phyloP scores from a whole-genome alignment of 2,797 vertebrate genomes.

The Dallia pectoralis region DNA sequence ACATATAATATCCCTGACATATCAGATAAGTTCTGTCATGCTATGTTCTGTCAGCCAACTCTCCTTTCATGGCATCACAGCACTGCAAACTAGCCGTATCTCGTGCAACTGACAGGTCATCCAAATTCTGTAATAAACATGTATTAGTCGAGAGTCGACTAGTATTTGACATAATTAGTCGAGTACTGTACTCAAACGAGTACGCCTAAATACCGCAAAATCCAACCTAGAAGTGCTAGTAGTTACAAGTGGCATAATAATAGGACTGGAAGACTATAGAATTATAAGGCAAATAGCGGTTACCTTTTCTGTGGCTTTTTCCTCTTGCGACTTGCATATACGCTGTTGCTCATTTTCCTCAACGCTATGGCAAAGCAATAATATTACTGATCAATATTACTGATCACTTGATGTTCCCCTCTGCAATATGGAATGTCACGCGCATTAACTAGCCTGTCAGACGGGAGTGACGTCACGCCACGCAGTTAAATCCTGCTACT shows the following conservation, averaged over 20 bases:
- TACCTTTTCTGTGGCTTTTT: constrained; percentile 83
- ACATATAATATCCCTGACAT: not conserved
- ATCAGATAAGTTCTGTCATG: not conserved
- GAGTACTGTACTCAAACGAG: too few relatives aligned
- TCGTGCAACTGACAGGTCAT: not conserved
- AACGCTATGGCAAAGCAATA: too few relatives aligned
- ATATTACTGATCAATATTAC: too few relatives aligned
- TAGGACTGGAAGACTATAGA: not conserved
- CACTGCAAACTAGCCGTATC: not conserved
- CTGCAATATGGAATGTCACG: not conserved
- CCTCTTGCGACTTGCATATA: constrained; percentile 82
- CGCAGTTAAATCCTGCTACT: not conserved
- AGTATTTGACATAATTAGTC: not conserved
- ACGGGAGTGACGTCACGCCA: not conserved
- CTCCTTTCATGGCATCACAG: not conserved
- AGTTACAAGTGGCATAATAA: too few relatives aligned
- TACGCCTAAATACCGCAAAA: too few relatives aligned
- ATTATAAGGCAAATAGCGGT: constrained; percentile 2
- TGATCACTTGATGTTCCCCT: too few relatives aligned
- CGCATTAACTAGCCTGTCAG: not conserved
- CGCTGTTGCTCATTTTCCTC: constrained; percentile 56
- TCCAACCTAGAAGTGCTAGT: too few relatives aligned
- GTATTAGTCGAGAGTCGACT: not conserved
- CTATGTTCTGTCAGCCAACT: not conserved
- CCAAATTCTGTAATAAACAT: not conserved